These are phyloP conservation scores for Tyto alba DNA, from an alignment of 2,113 vertebrate genomes.

Conservation along the genomic window DNA sequence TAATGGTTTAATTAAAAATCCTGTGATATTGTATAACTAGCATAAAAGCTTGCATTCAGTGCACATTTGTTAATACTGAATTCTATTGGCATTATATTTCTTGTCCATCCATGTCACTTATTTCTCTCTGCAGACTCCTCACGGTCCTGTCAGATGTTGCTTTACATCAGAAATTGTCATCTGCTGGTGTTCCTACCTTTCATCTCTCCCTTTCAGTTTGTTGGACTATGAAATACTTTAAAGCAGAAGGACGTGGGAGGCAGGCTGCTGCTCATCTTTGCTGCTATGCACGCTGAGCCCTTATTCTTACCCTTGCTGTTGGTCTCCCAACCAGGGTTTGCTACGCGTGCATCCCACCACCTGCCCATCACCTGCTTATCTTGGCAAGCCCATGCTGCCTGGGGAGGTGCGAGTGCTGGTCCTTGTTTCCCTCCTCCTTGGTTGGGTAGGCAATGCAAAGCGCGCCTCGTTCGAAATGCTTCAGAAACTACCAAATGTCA, in stretches of 20 bases:
- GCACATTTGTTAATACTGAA: not conserved
- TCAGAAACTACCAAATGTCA: not conserved
- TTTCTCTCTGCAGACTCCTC: not conserved
- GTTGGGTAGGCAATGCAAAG: not conserved
- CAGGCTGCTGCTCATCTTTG: not conserved
- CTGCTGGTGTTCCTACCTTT: not conserved
- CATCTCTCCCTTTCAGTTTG: not conserved
- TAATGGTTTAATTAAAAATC: not conserved
- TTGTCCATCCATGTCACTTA: not conserved
- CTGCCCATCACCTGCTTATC: not conserved
- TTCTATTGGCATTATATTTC: not conserved
- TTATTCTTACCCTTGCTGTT: not conserved
- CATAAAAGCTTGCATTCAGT: not conserved
- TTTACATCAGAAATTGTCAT: not conserved
- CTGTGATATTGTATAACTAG: not conserved
- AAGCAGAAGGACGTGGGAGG: not conserved
- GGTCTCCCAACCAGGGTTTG: not conserved
- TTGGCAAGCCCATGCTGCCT: not conserved
- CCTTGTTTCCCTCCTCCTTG: not conserved
- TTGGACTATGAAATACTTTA: not conserved
- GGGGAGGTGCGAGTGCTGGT: not conserved
- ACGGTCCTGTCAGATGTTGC: not conserved
- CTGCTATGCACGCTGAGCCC: not conserved
- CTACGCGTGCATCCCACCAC: not conserved
- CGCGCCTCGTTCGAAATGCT: accelerated